phyloP scores from a whole-genome alignment of 2,888 invertebrate genomes.

The Seladonia tumulorum region DNA sequence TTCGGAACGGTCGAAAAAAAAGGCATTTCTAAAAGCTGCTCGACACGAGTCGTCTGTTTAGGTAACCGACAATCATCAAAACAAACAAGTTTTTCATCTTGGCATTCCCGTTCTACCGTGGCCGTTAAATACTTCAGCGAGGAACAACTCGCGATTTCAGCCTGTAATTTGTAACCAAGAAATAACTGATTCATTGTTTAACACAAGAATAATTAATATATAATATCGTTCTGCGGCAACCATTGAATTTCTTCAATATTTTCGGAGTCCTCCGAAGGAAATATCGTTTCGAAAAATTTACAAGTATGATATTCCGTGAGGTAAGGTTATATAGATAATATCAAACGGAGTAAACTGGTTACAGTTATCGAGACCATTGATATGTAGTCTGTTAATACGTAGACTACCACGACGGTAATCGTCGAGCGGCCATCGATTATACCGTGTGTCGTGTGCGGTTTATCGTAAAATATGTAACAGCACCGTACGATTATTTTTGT shows the following conservation, averaged over 20 bases:
- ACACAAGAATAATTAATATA: not conserved
- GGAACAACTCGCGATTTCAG: not conserved
- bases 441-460: not conserved
- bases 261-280: not conserved
- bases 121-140: slow-evolving; percentile 31
- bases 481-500: not conserved
- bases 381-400: not conserved
- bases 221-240: not conserved
- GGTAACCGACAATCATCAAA: slow-evolving; percentile 51
- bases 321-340: not conserved
- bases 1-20: not conserved
- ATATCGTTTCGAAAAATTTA: not conserved
- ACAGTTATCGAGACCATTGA: not conserved
- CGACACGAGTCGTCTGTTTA: slow-evolving; percentile 6
- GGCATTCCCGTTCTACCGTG: not conserved
- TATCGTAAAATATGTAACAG: not conserved
- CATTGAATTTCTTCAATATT: not conserved
- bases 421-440: not conserved
- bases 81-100: slow-evolving; percentile 70
- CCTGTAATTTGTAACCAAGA: not conserved
- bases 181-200: not conserved
- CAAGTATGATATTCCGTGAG: not conserved
- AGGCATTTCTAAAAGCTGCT: slow-evolving; percentile 38
- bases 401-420: not conserved
- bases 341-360: not conserved